Evolutionary conservation across 2,888 invertebrate species (phyloP), one percentile per base, ranked within the genome.

Genomic region (Eupsilia transversa): DNA sequence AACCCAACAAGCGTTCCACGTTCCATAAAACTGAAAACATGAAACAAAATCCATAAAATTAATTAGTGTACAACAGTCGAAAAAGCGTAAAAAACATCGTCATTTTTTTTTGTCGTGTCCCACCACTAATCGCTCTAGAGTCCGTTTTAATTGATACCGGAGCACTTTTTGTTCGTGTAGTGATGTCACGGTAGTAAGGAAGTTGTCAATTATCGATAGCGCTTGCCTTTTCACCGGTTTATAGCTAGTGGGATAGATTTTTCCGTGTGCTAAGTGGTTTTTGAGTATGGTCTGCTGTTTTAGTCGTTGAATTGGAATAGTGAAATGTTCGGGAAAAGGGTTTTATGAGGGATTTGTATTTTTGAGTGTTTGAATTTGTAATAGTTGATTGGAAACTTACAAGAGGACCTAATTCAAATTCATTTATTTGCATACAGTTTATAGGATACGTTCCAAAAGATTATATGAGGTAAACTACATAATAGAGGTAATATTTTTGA

Each of bases 91-190:
- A 56, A 61, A 74, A 72, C 33, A 83, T 83, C 83, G 86, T 85
- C 59, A 67, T 30, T 64, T 54, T 82, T 23, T 74, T 65, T 73
- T 41, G 72, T 43, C 72, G 80, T 80, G 77, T 79, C 83, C 74
- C 91, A 80, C 83, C 90, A 81, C 91, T 89, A 89, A 65, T 61
- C 60, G 68, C 68, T 66, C 83, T 86, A 83, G 88, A 88, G 88
- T 89, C 87, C 86, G 67, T 88, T 91, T 89, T 91, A 92, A 91
- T 92, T 91, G 92, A 91, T 88, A 87, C 77, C 77, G 85, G 76
- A 72, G 85, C 77, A 85, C 87, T 88, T 91, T 88, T 89, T 88
- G 87, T 83, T 88, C 86, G 65, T 72, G 54, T 85, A 80, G 84
- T 80, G 81, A 88, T 74, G 86, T 87, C 83, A 82, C 75, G 75